Evolutionary conservation across 35 echinoderm and acorn worm species (phyloP), one percentile per base, ranked within the genome.

Genomic region (Chiridota heheva): DNA sequence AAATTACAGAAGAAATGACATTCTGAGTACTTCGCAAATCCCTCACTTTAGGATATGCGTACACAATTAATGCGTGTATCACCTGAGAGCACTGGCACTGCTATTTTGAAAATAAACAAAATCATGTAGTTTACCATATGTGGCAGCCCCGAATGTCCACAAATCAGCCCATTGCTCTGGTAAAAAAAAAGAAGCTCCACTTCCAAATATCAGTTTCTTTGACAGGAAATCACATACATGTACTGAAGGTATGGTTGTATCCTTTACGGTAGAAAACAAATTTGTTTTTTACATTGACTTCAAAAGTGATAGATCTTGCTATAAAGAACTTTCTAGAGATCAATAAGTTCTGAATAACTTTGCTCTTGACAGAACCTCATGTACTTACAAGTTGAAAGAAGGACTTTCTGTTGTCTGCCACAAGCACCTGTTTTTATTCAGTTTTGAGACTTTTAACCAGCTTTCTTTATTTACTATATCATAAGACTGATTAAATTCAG

Each of bases 161-260:
- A 56, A 86, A 30, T 76, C 68, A 43, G 68, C 82, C 37, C 55
- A 34, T 44, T 86, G 82, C 53, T 55, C 44, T 37, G 82, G 67
- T 48, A 86, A 60, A 45, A 86, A 76, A 58, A n/a, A n/a, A n/a
- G n/a, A n/a, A n/a, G 29, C 36, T 7, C 84, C 84, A 61, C 72
- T 79, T 79, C 60, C 84, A 35, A 87, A 79, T 87, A 74, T 87
- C 18, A 86, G 67, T 76, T 60, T 53, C 39, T 20, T 10, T 44
- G 84, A 86, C 44, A 77, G 72, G n/a, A 78, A 86, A 77, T 60
- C 84, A 30, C 35, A 86, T 77, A n/a, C n/a, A n/a, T n/a, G n/a
- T n/a, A 57, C 72, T 22, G 84, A 78, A 66, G 84, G 71, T 18
- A 31, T 78, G 84, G 12, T 86, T 63, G 38, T 64, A 43, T 78